These are phyloP conservation scores for Drosophila ogumai DNA, from an alignment of 1,140 invertebrate species.

Conservation along the genomic window DNA sequence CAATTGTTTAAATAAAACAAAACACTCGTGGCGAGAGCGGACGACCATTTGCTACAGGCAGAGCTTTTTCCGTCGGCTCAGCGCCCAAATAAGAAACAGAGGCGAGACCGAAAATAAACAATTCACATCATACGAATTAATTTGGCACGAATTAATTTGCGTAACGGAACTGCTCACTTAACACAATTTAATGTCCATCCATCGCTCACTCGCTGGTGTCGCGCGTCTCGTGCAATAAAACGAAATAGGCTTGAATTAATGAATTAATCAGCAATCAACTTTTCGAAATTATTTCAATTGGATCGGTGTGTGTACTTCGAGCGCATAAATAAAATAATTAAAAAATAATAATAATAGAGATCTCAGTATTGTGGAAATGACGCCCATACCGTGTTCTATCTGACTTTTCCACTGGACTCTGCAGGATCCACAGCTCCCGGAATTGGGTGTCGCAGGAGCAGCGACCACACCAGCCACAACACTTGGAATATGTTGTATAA, in stretches of 20 bases:
- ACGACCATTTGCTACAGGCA: conserved; percentile 43
- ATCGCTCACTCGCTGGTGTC: conserved; percentile 41
- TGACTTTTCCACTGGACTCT: conserved; percentile 17
- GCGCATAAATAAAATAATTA: neutral
- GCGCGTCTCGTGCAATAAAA: conserved; percentile 58
- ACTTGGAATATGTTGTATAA: conserved; percentile 85
- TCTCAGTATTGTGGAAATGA: conserved; percentile 6
- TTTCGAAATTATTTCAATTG: neutral
- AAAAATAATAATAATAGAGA: neutral
- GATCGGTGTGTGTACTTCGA: conserved; percentile 15
- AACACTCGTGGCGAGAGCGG: conserved; percentile 73
- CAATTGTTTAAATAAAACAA: conserved; percentile 67
- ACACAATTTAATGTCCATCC: conserved; percentile 32
- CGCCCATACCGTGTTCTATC: neutral
- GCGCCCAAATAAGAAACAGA: conserved; percentile 13
- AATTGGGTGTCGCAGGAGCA: conserved; percentile 18
- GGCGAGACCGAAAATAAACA: conserved; percentile 22
- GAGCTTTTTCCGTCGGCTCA: conserved; percentile 63
- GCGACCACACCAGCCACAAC: conserved; percentile 48
- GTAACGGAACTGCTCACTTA: conserved; percentile 78
- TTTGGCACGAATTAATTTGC: conserved; percentile 79
- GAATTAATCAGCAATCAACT: conserved; percentile 35
- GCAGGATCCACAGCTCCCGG: conserved; percentile 9
- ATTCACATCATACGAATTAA: conserved; percentile 52
- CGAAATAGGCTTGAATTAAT: conserved; percentile 21